A percentile compares a stretch with the other conserved stretches of the same genome.
Conservation (phyloP, 2,113 vertebrate genomes). For the Condylura cristata region DNA sequence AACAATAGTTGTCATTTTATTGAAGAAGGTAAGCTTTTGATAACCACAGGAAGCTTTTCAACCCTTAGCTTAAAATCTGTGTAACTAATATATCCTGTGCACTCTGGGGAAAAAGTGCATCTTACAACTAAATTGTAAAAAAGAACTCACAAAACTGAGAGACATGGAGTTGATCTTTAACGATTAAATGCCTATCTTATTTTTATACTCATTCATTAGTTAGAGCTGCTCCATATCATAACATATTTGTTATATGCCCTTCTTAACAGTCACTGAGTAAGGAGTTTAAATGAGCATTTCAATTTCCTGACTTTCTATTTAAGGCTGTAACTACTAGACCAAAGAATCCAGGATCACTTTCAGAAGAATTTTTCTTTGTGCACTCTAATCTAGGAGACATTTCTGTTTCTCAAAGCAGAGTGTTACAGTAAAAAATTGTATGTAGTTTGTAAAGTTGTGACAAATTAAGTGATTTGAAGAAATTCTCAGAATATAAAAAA, state of each 20-base stretch:
- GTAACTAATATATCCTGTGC: background rate
- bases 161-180: background rate
- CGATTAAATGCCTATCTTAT: background rate
- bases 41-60: constrained; percentile 2
- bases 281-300: background rate
- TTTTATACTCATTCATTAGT: constrained; percentile 30
- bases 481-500: constrained; percentile 1
- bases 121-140: background rate
- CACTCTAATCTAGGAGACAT: background rate
- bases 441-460: background rate
- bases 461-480: constrained; percentile 2
- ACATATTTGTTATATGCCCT: background rate
- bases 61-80: background rate
- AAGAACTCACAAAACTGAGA: background rate
- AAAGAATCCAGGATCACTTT: background rate
- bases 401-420: background rate
- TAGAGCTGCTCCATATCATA: background rate
- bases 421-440: background rate
- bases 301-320: background rate
- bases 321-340: background rate
- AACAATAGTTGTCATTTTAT: constrained; percentile 25
- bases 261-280: background rate
- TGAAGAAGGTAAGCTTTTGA: constrained; percentile 35
- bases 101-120: background rate
- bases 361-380: background rate